Evolutionary conservation across 2,888 invertebrate species (phyloP).

Genomic region (Zaprionus obscuricornis): DNA sequence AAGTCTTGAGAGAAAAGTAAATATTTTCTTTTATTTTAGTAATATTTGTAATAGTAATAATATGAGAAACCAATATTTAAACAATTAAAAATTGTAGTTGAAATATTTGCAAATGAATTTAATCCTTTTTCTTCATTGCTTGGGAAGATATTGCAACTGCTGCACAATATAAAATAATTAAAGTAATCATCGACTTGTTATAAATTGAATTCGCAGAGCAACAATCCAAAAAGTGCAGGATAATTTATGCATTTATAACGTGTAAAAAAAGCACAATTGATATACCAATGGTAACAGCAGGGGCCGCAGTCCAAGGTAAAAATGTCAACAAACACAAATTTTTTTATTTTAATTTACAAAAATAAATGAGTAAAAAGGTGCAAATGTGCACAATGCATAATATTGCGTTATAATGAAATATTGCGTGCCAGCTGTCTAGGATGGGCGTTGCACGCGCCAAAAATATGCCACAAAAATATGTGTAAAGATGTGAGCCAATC

Average conservation of each 20-base stretch:
- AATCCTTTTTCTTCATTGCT: too few species aligned
- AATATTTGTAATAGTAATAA: too few species aligned
- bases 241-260: constrained; percentile 40
- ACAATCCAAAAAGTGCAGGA: constrained; percentile 23
- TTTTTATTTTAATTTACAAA: constrained; percentile 61
- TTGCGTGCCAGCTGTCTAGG: constrained; percentile 51
- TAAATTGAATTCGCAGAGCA: constrained; percentile 20
- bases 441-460: constrained; percentile 38
- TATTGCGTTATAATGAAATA: constrained; percentile 52
- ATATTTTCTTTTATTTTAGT: too few species aligned
- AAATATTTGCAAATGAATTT: too few species aligned
- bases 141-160: too few species aligned
- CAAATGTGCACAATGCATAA: constrained; percentile 31
- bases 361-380: constrained; percentile 23
- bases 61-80: too few species aligned
- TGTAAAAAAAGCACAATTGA: constrained; percentile 19
- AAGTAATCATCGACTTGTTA: constrained; percentile 22
- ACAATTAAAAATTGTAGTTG: too few species aligned
- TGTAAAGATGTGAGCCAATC: constrained; percentile 14
- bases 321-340: constrained; percentile 69
- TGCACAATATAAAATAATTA: constrained; percentile 2
- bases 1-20: too few species aligned
- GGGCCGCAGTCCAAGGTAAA: constrained; percentile 14
- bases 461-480: constrained; percentile 30
- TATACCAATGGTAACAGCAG: constrained; percentile 23